These are phyloP conservation scores for Macaca fascicularis DNA, from an alignment of 2,113 vertebrate genomes.

Conservation along the genomic window T2T-MFA8v1.1 NC_088395.1:116890001-116890500, in stretches of 20 bases:
- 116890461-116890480: constrained; percentile 42
- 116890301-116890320: constrained; percentile 58
- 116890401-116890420: not conserved
- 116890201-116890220: constrained; percentile 55
- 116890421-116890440: constrained; percentile 33
- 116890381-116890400: not conserved
- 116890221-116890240: constrained; percentile 49
- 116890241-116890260: constrained; percentile 55
- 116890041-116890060: constrained; percentile 45
- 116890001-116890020: constrained; percentile 46
- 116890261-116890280: constrained; percentile 62
- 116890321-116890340: constrained; percentile 63
- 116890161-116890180: constrained; percentile 56
- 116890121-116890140: constrained; percentile 55
- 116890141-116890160: constrained; percentile 45
- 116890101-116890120: constrained; percentile 14
- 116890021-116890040: constrained; percentile 50
- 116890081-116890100: constrained; percentile 23
- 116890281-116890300: constrained; percentile 61
- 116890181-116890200: constrained; percentile 52
- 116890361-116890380: constrained; percentile 35
- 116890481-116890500: not conserved
- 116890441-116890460: not conserved
- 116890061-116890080: constrained; percentile 41
- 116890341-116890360: constrained; percentile 51